Evolutionary conservation across 2,113 vertebrate species (phyloP).

Genomic region (Typhlomys cinereus): DNA sequence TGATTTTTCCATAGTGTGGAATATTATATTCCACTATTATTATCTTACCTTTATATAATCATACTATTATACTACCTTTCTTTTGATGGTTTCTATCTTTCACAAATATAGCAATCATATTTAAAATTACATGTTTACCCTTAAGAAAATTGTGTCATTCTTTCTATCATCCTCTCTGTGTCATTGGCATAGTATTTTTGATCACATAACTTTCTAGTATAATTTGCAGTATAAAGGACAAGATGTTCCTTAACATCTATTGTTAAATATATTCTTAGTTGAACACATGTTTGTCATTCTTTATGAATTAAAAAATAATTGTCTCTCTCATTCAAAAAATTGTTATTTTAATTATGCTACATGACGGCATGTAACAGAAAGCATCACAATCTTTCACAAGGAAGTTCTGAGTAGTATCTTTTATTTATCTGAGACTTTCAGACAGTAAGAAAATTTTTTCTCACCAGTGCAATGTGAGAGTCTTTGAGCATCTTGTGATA

Average conservation of each 20-base stretch:
- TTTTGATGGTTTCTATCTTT: background rate
- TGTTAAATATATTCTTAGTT: background rate
- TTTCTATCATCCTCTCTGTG: background rate
- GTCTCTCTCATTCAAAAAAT: background rate
- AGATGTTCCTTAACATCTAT: background rate
- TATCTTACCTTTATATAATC: background rate
- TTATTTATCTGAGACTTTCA: background rate
- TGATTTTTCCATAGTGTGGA: background rate
- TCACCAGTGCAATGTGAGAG: background rate
- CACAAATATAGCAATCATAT: background rate
- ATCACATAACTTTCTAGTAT: background rate
- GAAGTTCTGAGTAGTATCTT: background rate
- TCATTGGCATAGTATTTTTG: background rate
- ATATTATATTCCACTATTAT: background rate
- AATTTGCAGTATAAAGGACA: background rate
- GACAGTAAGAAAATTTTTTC: background rate
- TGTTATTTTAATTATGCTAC: background rate
- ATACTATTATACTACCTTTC: background rate
- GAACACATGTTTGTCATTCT: background rate
- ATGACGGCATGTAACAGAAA: background rate
- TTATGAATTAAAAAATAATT: background rate
- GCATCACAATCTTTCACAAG: background rate
- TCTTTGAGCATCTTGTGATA: constrained; percentile 4
- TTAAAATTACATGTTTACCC: background rate
- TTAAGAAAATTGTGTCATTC: background rate